Evolutionary conservation across 2,888 invertebrate species (phyloP), one percentile per base, ranked within the genome.

Genomic region (Drosophila niveifrons): DNA sequence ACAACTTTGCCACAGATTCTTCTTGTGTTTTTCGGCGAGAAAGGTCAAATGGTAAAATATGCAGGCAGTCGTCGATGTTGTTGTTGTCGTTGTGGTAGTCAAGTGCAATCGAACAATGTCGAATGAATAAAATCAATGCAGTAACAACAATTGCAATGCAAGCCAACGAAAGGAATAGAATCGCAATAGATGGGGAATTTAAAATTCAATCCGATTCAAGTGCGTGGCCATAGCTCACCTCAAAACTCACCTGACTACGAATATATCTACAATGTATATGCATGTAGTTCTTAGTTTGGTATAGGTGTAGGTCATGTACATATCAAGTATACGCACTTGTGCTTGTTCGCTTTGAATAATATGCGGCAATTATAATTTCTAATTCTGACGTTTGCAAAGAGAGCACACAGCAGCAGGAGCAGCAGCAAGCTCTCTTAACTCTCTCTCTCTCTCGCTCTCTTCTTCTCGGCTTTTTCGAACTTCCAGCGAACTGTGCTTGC

Each of bases 341-440:
- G 51, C 29, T 52, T 55, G 58, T 58, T 69, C 72, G 80, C 66
- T 79, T 79, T 78, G 88, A 88, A 88, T 88, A 88, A 85, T 82
- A 75, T 81, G 81, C 81, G 64, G 78, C 88, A 83, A 88, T 86
- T 86, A 86, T 86, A 82, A 85, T 85, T 88, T 85, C 81, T 78
- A 86, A 88, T 85, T 88, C 85, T 85, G 85, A 85, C 85, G 85
- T 88, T 81, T 67, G 73, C 66, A 62, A 75, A 80, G 66, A 71
- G 75, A 23, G 23, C 23, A 23, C 23, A 6, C 0, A 23, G n/a
- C n/a, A n/a, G n/a, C n/a, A n/a, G n/a, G 28, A 15, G 0, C 2
- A 23, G 23, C 0, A 15, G 28, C 43, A 41, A 31, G 10, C 58
- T 43, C 85, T 75, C 78, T 79, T 79, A 68, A 36, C 53, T 13